Evolutionary conservation across 2,113 vertebrate species (phyloP), one percentile per base, ranked within the genome.

Genomic region (Willisornis vidua): DNA sequence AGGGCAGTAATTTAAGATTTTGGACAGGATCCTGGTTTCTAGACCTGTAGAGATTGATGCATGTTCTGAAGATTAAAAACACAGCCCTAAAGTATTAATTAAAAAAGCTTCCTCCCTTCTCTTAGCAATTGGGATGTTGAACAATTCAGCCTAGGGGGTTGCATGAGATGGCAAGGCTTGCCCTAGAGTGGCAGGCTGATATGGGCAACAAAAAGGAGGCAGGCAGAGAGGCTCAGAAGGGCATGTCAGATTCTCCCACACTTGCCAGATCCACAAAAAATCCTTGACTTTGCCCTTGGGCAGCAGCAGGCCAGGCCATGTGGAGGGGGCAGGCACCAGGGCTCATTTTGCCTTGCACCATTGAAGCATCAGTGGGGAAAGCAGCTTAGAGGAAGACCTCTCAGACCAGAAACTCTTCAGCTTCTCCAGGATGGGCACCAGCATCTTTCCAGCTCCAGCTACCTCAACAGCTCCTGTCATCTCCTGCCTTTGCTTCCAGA

Each of bases 281-380:
- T n/a, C 41, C 48, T 35, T 3, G 0, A 16, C 48, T 54, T 48
- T 85, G 74, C 31, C 52, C 71, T 29, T 18, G 1, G 31, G 57
- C 28, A 48, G 58, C n/a, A 62, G 24, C 37, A 78, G 61, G 24
- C 37, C 2, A 0, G 18, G 58, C 31, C 45, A 54, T 0, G 1
- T 9, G 19, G 41, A 1, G 3, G 10, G n/a, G 46, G 3, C 35
- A 41, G 35, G 55, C 45, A 89, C 41, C 35, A 71, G 66, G 41
- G 13, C 24, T 62, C 12, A 0, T 51, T 76, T 49, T 68, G 55
- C 46, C 15, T 70, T 61, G 23, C 18, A 24, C 33, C 11, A 8
- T 16, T 0, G 0, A 43, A 85, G n/a, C 10, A 5, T 19, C 31
- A 66, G n/a, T 6, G n/a, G 33, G 14, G 31, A 52, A 71, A 55